phyloP scores from a whole-genome alignment of 2,888 invertebrate species.

The Xylophagus ater region DNA sequence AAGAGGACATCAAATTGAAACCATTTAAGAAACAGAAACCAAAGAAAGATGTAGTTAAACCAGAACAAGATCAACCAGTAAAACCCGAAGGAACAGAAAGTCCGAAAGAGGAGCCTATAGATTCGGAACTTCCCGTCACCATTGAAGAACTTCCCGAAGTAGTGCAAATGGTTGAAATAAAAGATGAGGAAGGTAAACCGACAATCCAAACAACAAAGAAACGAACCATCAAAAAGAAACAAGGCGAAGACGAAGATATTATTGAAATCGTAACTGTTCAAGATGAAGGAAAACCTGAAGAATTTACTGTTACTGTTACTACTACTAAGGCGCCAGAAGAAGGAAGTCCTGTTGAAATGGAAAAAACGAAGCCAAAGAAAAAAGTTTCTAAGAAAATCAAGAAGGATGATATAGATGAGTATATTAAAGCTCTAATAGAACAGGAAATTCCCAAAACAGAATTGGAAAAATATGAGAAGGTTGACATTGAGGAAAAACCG shows the following conservation, averaged over 20 bases:
- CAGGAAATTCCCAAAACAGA: slow-evolving; percentile 38
- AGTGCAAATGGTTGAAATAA: slow-evolving; percentile 36
- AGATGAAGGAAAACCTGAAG: slow-evolving; percentile 31
- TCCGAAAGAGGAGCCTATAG: no score
- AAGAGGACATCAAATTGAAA: slow-evolving; percentile 14
- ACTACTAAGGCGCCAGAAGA: slow-evolving; percentile 15
- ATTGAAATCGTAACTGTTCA: slow-evolving; percentile 35
- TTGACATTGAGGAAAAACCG: slow-evolving; percentile 30
- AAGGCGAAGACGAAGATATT: slow-evolving; percentile 33
- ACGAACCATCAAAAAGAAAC: slow-evolving; percentile 36
- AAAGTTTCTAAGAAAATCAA: slow-evolving; percentile 29
- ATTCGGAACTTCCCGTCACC: slow-evolving; percentile 20
- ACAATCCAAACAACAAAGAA: slow-evolving; percentile 37
- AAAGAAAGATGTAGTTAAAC: slow-evolving; percentile 12
- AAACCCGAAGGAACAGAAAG: slow-evolving; percentile 26
- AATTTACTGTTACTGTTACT: slow-evolving; percentile 24
- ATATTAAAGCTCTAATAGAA: slow-evolving; percentile 35
- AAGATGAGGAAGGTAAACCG: slow-evolving; percentile 34
- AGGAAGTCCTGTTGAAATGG: slow-evolving; percentile 24
- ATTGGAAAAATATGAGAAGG: slow-evolving; percentile 36
- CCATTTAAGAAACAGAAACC: slow-evolving; percentile 4
- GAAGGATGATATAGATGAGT: slow-evolving; percentile 34
- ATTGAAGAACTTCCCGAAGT: slow-evolving; percentile 36
- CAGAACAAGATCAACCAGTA: slow-evolving; percentile 22
- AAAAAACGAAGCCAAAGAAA: slow-evolving; percentile 27